These are phyloP conservation scores for Coremacera marginata DNA, from an alignment of 2,888 invertebrate species.

Conservation along the genomic window DNA sequence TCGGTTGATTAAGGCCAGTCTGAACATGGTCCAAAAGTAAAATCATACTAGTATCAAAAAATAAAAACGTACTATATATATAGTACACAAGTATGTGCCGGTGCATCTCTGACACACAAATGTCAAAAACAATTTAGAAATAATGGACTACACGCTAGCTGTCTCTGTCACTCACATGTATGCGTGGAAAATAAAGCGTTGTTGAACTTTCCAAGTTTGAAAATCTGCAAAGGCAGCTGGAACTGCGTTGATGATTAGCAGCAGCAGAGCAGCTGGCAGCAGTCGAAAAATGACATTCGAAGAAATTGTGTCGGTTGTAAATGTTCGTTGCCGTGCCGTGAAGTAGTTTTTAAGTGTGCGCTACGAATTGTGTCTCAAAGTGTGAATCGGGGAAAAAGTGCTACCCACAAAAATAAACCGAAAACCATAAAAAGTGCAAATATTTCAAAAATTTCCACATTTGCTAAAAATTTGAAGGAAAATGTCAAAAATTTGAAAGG, in stretches of 20 bases:
- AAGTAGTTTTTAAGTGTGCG: background rate
- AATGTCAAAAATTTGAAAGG: background rate
- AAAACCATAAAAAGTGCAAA: background rate
- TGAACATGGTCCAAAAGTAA: too few relatives aligned
- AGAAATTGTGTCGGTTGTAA: background rate
- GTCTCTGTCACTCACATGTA: background rate
- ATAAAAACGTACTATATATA: too few relatives aligned
- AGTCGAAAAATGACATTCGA: conserved; percentile 28
- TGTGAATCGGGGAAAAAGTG: background rate
- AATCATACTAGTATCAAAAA: too few relatives aligned
- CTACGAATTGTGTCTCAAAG: background rate
- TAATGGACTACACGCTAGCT: background rate
- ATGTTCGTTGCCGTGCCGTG: background rate
- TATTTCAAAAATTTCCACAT: background rate
- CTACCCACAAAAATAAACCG: background rate
- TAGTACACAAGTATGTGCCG: too few relatives aligned
- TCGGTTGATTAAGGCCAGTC: too few relatives aligned
- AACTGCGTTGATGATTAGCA: background rate
- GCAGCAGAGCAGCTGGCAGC: background rate
- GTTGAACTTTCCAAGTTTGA: background rate
- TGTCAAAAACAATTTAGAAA: too few relatives aligned
- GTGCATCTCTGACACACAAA: background rate
- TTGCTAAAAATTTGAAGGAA: background rate
- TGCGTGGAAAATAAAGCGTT: background rate
- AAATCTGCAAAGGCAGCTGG: background rate